A percentile compares a stretch with the other conserved stretches of the same genome.
Evolutionary conservation across 30 jellyfish, hydroid and myxozoan genomes (phyloP).

Genomic region (Euphysa ruthae): DNA sequence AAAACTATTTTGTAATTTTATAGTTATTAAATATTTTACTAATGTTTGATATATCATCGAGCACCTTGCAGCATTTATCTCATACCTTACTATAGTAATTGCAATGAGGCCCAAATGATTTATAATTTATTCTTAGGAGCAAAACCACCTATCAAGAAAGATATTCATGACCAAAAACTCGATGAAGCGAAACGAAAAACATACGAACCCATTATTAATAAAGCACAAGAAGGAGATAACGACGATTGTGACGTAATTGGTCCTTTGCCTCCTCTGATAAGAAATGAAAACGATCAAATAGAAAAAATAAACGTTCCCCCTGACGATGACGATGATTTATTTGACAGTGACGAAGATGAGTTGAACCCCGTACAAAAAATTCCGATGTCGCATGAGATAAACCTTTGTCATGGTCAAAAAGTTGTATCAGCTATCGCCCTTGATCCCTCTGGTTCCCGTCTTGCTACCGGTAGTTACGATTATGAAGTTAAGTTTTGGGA

Average conservation of each 20-base stretch:
- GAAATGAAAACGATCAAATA: neutral
- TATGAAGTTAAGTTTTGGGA: conserved; percentile 93
- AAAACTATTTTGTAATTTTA: neutral
- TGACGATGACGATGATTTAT: conserved; percentile 48
- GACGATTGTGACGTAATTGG: conserved; percentile 67
- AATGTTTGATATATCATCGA: too few species aligned
- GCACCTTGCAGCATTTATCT: too few species aligned
- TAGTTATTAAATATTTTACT: neutral
- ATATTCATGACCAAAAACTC: neutral
- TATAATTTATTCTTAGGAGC: conserved; percentile 7
- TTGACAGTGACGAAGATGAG: conserved; percentile 32
- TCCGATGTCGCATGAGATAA: conserved; percentile 73
- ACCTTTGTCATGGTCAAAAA: conserved; percentile 67
- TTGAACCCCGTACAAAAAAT: conserved; percentile 32
- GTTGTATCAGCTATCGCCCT: conserved; percentile 82
- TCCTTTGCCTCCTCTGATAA: conserved; percentile 52
- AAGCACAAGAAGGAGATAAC: neutral
- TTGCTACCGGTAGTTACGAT: conserved; percentile 82
- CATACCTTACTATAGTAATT: too few species aligned
- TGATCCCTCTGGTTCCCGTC: conserved; percentile 91
- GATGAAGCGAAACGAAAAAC: conserved; percentile 22
- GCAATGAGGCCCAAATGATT: too few species aligned
- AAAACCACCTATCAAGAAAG: conserved; percentile 3
- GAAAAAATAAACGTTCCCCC: conserved; percentile 5
- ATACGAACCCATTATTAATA: neutral